Evolutionary conservation across 1,140 invertebrate genomes (phyloP), one percentile per base, ranked within the genome.

Genomic region (Diachasmimorpha longicaudata): DNA sequence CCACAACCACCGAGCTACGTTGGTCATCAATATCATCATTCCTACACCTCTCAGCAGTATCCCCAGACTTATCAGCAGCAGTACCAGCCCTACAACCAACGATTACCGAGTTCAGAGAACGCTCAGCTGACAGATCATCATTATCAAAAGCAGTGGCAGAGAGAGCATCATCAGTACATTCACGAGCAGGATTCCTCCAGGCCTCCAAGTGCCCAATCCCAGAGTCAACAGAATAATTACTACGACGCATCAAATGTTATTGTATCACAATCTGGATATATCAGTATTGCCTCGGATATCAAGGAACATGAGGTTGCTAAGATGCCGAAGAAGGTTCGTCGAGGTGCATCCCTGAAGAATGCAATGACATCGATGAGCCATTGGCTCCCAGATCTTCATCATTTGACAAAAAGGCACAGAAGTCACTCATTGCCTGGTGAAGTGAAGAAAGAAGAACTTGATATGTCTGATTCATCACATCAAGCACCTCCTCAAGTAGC

Each of bases 191-290:
- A 87, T n/a, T 39, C 21, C 63, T 77, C 58, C 21, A 82, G 82
- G 66, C 46, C 82, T 19, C 66, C 82, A 2, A 78, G 75, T 3
- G 85, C 91, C 75, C 90, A 91, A 79, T 88, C 90, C 70, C 91
- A 92, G 83, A 89, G 90, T 81, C 90, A 92, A 84, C 83, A 81
- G 52, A 87, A 75, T 87, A 91, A 82, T 23, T 90, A 87, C 74
- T 91, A 90, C 73, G 90, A 92, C 69, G 86, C 88, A 13, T 91
- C 91, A 74, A 92, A 91, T 68, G 91, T 95, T 4, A 92, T 95
- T 75, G 93, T 95, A n/a, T 94, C 94, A 0, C 93, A 95, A 82
- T 94, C 94, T 5, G 94, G 94, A n/a, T 95, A 95, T 82, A 91
- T 95, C 69, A 94, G 93, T 21, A 95, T 95, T 78, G 90, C 93